phyloP scores from a whole-genome alignment of 2,797 vertebrate species.

The Phalloptychus januarius region DNA sequence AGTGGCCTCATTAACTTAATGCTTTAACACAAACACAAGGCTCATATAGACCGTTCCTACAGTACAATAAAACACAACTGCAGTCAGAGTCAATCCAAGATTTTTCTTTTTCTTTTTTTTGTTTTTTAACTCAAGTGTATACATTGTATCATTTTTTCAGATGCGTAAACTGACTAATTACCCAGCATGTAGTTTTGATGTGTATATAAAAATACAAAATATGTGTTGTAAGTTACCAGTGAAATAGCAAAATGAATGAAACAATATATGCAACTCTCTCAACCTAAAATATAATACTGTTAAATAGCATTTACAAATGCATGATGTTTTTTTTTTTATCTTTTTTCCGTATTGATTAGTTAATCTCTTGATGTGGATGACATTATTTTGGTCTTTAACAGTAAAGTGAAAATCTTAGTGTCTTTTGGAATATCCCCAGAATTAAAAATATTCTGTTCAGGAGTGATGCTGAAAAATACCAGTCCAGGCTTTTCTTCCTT shows the following conservation, averaged over 20 bases:
- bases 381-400: no score
- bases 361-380: no score
- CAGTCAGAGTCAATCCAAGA: not conserved
- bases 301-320: not conserved
- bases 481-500: no score
- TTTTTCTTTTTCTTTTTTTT: not conserved
- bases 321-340: not conserved
- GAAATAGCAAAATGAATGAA: not conserved
- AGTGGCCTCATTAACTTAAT: conserved; percentile 9
- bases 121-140: not conserved
- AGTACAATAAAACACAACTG: not conserved
- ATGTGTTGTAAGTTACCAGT: not conserved
- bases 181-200: not conserved
- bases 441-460: no score
- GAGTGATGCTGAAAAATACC: no score
- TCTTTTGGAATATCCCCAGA: no score
- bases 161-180: not conserved
- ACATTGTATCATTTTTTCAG: not conserved
- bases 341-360: no score
- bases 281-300: not conserved
- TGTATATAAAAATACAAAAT: not conserved
- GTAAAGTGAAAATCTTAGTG: no score
- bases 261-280: not conserved
- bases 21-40: not conserved
- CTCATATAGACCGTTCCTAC: conserved; percentile 2